Percentiles rank a stretch among this genome's conserved stretches.
phyloP scores from a whole-genome alignment of 2,888 invertebrate species.

The Cephus sareptanus region DNA sequence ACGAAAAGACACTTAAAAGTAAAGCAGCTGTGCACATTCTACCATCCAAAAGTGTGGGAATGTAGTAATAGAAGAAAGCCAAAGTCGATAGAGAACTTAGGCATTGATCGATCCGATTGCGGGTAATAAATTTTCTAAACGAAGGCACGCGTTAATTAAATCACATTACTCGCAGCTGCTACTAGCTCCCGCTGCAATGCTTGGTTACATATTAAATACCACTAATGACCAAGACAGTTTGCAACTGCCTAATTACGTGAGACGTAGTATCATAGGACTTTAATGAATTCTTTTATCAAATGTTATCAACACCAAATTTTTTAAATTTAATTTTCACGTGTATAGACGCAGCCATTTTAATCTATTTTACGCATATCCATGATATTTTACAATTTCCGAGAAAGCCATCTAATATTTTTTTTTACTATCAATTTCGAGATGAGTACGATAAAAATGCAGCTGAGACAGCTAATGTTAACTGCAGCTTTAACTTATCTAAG shows the following conservation, averaged over 20 bases:
- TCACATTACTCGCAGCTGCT: conserved; percentile 43
- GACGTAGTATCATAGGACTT: background rate
- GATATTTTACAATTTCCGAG: background rate
- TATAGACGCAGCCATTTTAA: background rate
- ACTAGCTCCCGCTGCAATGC: conserved; percentile 29
- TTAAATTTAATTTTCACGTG: background rate
- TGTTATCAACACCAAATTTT: background rate
- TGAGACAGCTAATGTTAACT: background rate
- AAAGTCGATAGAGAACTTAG: background rate
- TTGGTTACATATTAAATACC: conserved; percentile 41
- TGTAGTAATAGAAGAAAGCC: background rate
- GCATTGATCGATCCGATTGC: background rate
- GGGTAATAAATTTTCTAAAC: conserved; percentile 33
- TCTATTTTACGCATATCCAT: background rate
- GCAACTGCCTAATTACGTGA: conserved; percentile 31
- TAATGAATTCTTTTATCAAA: background rate
- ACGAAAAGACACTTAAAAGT: background rate
- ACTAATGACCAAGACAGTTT: conserved; percentile 28
- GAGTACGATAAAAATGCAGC: background rate
- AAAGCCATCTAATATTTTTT: background rate
- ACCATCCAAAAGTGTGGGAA: background rate
- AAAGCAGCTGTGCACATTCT: background rate
- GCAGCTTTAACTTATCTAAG: background rate
- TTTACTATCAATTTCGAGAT: background rate
- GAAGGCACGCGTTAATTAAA: conserved; percentile 36